Evolutionary conservation across 1,140 invertebrate species (phyloP).

Genomic region (Pachypeltis micranthus): DNA sequence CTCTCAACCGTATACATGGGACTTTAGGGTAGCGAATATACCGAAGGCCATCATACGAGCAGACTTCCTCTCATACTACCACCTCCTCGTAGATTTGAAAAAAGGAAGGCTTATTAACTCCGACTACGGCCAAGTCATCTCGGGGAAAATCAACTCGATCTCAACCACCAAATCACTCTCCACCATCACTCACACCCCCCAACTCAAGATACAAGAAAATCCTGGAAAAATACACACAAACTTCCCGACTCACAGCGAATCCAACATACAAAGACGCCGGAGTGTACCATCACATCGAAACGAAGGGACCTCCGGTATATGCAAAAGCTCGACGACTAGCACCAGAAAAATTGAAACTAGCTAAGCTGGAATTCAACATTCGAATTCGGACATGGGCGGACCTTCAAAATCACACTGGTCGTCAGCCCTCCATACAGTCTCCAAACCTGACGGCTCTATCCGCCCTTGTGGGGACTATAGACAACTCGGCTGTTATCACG

Average conservation of each 20-base stretch:
- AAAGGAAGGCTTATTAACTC: no score
- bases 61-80: no score
- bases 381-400: conserved; percentile 30
- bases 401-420: conserved; percentile 34
- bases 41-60: no score
- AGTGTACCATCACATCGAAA: conserved; percentile 24
- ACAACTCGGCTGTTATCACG: conserved; percentile 10
- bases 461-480: conserved; percentile 40
- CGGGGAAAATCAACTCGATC: no score
- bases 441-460: conserved; percentile 35
- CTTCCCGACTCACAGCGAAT: neutral
- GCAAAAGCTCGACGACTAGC: conserved; percentile 32
- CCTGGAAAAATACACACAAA: neutral
- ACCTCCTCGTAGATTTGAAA: no score
- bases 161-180: neutral
- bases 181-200: neutral
- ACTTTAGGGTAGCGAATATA: no score
- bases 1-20: no score
- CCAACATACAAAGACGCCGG: neutral
- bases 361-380: conserved; percentile 30
- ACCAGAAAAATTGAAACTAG: conserved; percentile 28
- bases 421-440: conserved; percentile 35
- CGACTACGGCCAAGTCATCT: no score
- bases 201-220: neutral
- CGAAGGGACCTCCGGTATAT: conserved; percentile 32